Percentiles rank a stretch among this genome's conserved stretches.
Evolutionary conservation across 2,797 vertebrate genomes (phyloP).

Genomic region (Poeciliopsis turneri): DNA sequence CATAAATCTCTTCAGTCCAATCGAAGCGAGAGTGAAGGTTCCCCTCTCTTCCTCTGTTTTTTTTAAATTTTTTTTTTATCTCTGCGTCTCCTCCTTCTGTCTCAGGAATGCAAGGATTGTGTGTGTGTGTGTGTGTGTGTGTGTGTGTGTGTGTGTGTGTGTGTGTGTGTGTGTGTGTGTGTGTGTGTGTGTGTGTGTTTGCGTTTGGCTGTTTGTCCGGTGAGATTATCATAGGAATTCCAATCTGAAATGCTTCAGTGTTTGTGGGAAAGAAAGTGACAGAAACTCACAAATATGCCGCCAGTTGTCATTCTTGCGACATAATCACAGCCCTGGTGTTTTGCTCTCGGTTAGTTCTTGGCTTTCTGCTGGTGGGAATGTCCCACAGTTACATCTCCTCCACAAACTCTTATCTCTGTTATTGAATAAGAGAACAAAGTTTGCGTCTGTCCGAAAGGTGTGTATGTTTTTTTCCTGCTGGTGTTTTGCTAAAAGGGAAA

Average conservation of each 20-base stretch:
- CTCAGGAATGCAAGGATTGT: constrained; percentile 60
- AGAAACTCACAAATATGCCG: constrained; percentile 9
- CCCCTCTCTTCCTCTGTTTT: constrained; percentile 45
- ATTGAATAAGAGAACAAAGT: neutral
- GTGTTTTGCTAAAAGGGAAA: neutral
- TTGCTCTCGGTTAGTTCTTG: constrained; percentile 6
- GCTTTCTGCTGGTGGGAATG: neutral
- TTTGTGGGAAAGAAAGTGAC: constrained; percentile 21
- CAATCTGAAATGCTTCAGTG: constrained; percentile 32
- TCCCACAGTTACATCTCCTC: neutral
- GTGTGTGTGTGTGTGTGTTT: no score
- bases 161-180: no score
- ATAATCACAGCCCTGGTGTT: constrained; percentile 18
- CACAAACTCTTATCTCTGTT: neutral
- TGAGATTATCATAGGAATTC: constrained; percentile 44
- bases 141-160: neutral
- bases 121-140: no score
- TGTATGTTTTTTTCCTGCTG: no score
- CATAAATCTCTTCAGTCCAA: constrained; percentile 7
- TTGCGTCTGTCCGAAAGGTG: neutral
- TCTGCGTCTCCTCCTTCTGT: constrained; percentile 55
- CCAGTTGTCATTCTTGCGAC: constrained; percentile 11
- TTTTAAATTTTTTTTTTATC: constrained; percentile 45
- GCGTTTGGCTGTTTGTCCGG: constrained; percentile 20
- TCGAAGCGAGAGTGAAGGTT: constrained; percentile 35